Evolutionary conservation across 2,113 vertebrate genomes (phyloP).

Genomic region (Cheilinus undulatus): DNA sequence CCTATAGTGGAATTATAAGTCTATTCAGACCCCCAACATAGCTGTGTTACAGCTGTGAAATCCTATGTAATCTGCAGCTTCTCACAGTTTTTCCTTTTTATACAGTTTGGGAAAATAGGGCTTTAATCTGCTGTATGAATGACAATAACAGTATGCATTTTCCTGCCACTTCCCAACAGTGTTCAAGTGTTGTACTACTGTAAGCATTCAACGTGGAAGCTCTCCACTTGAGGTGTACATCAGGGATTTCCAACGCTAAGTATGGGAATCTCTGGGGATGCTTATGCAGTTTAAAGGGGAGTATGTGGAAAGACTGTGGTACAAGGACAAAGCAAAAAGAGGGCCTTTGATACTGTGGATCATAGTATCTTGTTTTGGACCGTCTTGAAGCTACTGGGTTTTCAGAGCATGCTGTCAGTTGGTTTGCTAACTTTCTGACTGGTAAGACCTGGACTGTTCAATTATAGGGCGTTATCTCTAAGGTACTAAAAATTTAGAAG

Average conservation of each 20-base stretch:
- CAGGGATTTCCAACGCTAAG: constrained; percentile 3
- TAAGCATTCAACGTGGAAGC: constrained; percentile 1
- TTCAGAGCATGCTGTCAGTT: too few relatives aligned
- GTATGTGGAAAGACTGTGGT: background rate
- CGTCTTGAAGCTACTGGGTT: too few relatives aligned
- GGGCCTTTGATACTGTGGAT: too few relatives aligned
- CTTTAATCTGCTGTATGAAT: constrained; percentile 39
- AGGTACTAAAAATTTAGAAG: too few relatives aligned
- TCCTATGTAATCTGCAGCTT: constrained; percentile 74
- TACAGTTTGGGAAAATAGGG: constrained; percentile 39
- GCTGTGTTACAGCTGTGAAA: constrained; percentile 59
- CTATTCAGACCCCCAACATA: constrained; percentile 51
- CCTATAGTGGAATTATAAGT: constrained; percentile 54
- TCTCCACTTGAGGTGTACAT: background rate
- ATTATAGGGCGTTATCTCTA: too few relatives aligned
- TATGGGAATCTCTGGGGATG: background rate
- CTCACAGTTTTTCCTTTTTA: constrained; percentile 49
- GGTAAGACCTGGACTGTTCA: too few relatives aligned
- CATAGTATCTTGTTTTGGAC: too few relatives aligned
- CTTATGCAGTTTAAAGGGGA: background rate
- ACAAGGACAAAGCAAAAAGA: too few relatives aligned
- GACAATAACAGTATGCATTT: constrained; percentile 35
- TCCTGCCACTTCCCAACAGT: constrained; percentile 15
- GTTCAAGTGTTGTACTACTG: constrained; percentile 4
- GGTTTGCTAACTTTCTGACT: too few relatives aligned